phyloP scores from a whole-genome alignment of 2,888 invertebrate species.

The Anaspis maculata region DNA sequence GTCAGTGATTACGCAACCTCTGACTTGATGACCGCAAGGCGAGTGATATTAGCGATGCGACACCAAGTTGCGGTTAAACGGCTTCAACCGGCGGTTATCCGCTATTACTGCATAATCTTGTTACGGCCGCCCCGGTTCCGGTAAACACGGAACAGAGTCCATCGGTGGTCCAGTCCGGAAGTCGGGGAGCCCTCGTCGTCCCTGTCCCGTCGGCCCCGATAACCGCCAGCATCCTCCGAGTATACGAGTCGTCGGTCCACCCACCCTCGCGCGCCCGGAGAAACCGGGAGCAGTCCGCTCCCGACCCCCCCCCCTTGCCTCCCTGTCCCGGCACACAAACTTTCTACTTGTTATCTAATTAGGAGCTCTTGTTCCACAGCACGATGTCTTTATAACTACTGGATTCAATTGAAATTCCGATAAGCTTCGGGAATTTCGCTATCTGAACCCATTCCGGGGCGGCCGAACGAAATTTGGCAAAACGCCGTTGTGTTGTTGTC shows the following conservation, averaged over 20 bases:
- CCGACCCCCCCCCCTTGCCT: no score
- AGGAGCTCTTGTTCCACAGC: slow-evolving; percentile 37
- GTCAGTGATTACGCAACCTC: no score
- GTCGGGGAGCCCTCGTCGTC: no score
- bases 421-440: slow-evolving; percentile 36
- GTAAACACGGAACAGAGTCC: slow-evolving; percentile 30
- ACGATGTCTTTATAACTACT: slow-evolving; percentile 38
- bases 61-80: slow-evolving; percentile 35
- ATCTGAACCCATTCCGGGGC: slow-evolving; percentile 28
- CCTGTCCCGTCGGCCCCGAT: slow-evolving; percentile 11
- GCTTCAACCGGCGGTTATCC: slow-evolving; percentile 36
- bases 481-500: no score
- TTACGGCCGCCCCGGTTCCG: slow-evolving; percentile 33
- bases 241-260: slow-evolving; percentile 2
- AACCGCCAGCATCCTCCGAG: slow-evolving; percentile 10
- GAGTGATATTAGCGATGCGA: slow-evolving; percentile 28
- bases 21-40: slow-evolving; percentile 27
- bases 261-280: no score
- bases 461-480: no score
- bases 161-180: slow-evolving; percentile 27
- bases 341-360: slow-evolving; percentile 38
- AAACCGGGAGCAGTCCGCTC: no score
- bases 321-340: no score
- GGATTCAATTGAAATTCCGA: slow-evolving; percentile 39
- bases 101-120: slow-evolving; percentile 38